Evolutionary conservation across 2,113 vertebrate genomes (phyloP).

Genomic region (Megalops atlanticus): DNA sequence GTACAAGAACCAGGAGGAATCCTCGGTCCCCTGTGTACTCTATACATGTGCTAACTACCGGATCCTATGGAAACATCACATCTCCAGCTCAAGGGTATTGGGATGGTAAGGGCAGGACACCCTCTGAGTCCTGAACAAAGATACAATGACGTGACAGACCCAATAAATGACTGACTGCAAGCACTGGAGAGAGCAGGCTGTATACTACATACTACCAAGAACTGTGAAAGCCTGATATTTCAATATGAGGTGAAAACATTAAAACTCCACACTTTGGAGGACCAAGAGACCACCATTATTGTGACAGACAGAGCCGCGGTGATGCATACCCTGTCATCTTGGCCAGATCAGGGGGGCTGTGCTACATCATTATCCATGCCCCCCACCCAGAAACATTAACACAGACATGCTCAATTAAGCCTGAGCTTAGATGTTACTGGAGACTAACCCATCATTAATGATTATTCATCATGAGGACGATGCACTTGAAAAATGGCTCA

Average conservation of each 20-base stretch:
- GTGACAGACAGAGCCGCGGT: not conserved
- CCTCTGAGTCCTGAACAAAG: too few species aligned
- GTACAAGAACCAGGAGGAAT: not conserved
- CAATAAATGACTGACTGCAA: too few species aligned
- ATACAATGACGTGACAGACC: too few species aligned
- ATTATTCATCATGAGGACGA: constrained; percentile 44
- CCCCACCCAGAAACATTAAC: constrained; percentile 17
- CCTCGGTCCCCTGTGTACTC: not conserved
- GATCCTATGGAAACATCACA: not conserved
- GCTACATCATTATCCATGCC: constrained; percentile 23
- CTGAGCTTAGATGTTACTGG: constrained; percentile 27
- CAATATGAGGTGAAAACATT: too few species aligned
- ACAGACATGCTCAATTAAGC: constrained; percentile 27
- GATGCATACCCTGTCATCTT: constrained; percentile 12
- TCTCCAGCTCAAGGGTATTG: not conserved
- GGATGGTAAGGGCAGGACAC: too few species aligned
- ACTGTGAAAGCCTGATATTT: too few species aligned
- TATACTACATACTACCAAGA: too few species aligned
- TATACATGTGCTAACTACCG: not conserved
- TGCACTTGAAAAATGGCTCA: constrained; percentile 17
- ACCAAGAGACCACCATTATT: not conserved
- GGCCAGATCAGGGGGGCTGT: not conserved
- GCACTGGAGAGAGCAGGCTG: too few species aligned
- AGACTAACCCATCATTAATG: constrained; percentile 23
- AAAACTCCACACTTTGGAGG: not conserved